Evolutionary conservation across 2,797 vertebrate genomes (phyloP), one percentile per base, ranked within the genome.

Genomic region (Halcyon leucocephala): DNA sequence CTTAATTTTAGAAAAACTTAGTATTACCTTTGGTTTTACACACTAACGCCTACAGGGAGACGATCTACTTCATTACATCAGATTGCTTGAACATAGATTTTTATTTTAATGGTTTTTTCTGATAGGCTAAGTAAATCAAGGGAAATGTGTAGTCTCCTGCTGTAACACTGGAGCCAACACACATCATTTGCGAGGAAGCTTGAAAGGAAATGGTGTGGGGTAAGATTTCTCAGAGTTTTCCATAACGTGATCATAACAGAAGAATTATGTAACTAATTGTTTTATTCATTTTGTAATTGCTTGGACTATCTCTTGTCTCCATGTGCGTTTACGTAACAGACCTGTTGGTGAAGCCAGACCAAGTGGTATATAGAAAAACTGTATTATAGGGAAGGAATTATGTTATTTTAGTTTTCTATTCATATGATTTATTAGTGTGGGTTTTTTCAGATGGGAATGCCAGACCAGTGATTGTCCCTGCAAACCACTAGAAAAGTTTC

Each of bases 211-310:
- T 0, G 0, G 25, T 25, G 35, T 31, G 82, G 46, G 25, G 25
- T 81, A 81, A 61, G 39, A 64, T 74, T 87, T 92, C 67, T 86
- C n/a, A 81, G 82, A 62, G 28, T 92, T 92, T 94, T 82, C 66
- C 25, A 18, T 67, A 28, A 61, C 31, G 21, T 51, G 64, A 76
- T 71, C 33, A 21, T 66, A 84, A 60, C 24, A 80, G 51, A 52
- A 91, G 48, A 28, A 70, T 84, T 89, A 44, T 4, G 5, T 70
- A 83, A 67, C 44, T 71, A n/a, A 35, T 73, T 28, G 17, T 26
- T 91, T 76, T 70, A 57, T 91, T 91, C 2, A 1, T 83, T 89
- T 72, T 10, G 3, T 35, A 49, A 37, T 46, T 94, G 8, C 25
- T 91, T 89, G 44, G 17, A 8, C 37, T 65, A 14, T 44, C n/a